Evolutionary conservation across 2,888 invertebrate species (phyloP), one percentile per base, ranked within the genome.

Genomic region (Metellina segmentata): DNA sequence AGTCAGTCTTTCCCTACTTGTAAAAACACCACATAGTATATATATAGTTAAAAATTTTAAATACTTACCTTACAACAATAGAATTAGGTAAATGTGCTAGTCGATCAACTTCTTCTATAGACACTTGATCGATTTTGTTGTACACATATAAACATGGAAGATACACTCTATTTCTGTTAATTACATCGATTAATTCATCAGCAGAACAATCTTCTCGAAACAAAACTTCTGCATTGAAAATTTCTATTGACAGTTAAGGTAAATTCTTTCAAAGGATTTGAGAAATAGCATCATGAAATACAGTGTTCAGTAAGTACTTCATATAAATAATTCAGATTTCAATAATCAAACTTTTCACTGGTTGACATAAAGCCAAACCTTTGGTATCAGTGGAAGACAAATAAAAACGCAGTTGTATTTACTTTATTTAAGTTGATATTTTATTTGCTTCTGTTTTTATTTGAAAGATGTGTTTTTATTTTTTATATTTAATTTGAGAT

Each of bases 41-140:
- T n/a, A 11, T 20, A 19, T n/a, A 7, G 49, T 11, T 52, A 78
- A 92, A 51, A 1, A 61, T 20, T 8, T 48, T 6, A 61, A 49
- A 72, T 34, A 74, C 94, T 94, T 95, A 98, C 98, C 98, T 98
- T 93, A 99, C 98, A 93, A 99, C 99, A 92, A 99, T 97, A 92
- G 98, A 97, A 95, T 98, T 96, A 0, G 97, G 96, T 95, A 97
- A 96, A 92, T 98, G 96, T 6, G 99, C 99, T 95, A 99, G 97
- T 94, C 98, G 96, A 95, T 99, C 98, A 8, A 99, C 98, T 96
- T 99, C 99, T 95, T 99, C 99, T 93, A 99, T 98, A 83, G 99
- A 98, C 11, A 94, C 98, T 96, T 99, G 99, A 96, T 99, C 99
- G 94, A 99, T 98, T 96, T 99, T 99, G 95, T 99, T 99, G 96